Conservation (phyloP, 2,888 invertebrate species). For the Julus scanicus region DNA sequence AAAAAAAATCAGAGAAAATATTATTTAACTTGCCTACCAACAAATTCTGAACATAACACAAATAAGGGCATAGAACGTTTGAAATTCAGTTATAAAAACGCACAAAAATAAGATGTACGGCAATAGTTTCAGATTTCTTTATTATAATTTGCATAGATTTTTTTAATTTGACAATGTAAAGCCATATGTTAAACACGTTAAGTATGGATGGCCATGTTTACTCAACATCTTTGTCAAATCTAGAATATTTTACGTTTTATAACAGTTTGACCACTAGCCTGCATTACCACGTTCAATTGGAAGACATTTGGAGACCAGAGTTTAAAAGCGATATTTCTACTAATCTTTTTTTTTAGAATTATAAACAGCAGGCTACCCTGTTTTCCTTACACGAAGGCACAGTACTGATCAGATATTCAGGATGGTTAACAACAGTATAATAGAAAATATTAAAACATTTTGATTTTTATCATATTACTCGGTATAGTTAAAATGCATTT, state of each 20-base stretch:
- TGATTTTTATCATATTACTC: constrained; percentile 27
- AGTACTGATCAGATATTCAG: constrained; percentile 28
- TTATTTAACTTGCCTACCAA: too few relatives aligned
- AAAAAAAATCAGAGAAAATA: too few relatives aligned
- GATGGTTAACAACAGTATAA: constrained; percentile 48
- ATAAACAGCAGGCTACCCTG: constrained; percentile 18
- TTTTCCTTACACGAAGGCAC: constrained; percentile 19
- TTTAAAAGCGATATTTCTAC: constrained; percentile 28
- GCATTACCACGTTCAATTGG: neutral
- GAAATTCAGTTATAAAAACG: too few relatives aligned
- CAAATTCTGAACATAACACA: too few relatives aligned
- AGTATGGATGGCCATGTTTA: constrained; percentile 26
- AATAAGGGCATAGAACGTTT: too few relatives aligned
- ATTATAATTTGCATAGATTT: constrained; percentile 44
- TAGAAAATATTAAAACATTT: constrained; percentile 50
- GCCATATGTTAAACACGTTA: constrained; percentile 45
- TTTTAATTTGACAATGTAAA: constrained; percentile 26
- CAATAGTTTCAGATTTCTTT: neutral
- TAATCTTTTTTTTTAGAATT: neutral
- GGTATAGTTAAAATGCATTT: constrained; percentile 48
- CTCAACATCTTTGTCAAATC: constrained; percentile 25
- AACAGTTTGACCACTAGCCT: neutral
- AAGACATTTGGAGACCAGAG: constrained; percentile 19
- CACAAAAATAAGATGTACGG: too few relatives aligned
- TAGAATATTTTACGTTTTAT: neutral